Percentiles rank a stretch among this genome's conserved stretches.
Evolutionary conservation across 2,113 vertebrate species (phyloP).

Genomic region (Pedetes capensis): DNA sequence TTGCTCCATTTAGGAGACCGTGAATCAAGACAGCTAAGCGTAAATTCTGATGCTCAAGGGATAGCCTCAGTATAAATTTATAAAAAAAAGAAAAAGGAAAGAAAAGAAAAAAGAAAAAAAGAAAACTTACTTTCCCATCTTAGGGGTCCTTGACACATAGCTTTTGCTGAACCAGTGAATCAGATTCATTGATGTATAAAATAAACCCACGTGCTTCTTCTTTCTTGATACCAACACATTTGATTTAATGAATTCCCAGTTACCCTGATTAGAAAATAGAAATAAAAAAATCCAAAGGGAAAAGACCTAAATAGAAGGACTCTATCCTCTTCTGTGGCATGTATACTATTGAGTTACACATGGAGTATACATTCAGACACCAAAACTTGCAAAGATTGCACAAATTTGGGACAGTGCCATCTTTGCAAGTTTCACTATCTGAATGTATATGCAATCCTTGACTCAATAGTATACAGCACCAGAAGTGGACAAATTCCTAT

Average conservation of each 20-base stretch:
- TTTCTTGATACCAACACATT: neutral
- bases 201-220: neutral
- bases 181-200: neutral
- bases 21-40: fast-evolving
- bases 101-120: too few relatives aligned
- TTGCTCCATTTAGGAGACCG: neutral
- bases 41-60: neutral
- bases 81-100: too few relatives aligned
- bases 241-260: neutral
- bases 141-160: neutral
- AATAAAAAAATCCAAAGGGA: neutral
- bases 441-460: fast-evolving
- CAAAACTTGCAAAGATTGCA: neutral
- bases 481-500: neutral
- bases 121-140: neutral
- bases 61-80: too few relatives aligned
- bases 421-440: neutral
- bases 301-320: too few relatives aligned
- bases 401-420: neutral
- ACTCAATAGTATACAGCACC: neutral
- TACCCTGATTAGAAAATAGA: neutral
- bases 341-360: fast-evolving
- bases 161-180: neutral
- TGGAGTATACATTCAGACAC: neutral
- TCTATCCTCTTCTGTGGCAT: too few relatives aligned